Evolutionary conservation across 2,888 invertebrate genomes (phyloP), one percentile per base, ranked within the genome.

Genomic region (Cryptus armator): DNA sequence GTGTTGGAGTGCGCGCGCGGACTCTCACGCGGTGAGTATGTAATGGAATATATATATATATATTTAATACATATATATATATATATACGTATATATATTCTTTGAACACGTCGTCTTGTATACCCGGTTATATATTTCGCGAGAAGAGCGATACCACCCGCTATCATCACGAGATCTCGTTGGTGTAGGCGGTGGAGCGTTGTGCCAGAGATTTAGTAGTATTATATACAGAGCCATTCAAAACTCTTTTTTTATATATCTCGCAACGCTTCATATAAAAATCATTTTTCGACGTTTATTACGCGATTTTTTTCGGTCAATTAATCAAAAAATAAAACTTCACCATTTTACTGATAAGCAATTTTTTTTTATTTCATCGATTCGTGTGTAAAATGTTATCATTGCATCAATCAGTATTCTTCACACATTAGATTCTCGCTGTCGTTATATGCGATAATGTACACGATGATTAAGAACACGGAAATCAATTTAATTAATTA

Each of bases 161-260:
- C 71, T 51, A 68, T 43, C 72, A 70, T 24, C 64, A 10, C 68
- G 67, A 74, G 72, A 29, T 71, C 51, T 37, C 72, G 16, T 29
- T 51, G 16, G 56, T 67, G 44, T 77, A 44, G 29, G 70, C 29
- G 56, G 24, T 43, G 10, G 32, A 53, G 67, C 75, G 70, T 76
- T 67, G 29, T 48, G 32, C 32, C 62, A 37, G 51, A 12, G 68
- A 64, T 76, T 64, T 12, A 29, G 29, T 76, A 43, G 29, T 76
- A 43, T 70, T 51, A 53, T 16, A 43, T 76, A 76, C 51, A 70
- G 62, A 51, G 43, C n/a, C 48, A 10, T 81, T 70, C 81, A 81
- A 5, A 76, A 53, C 59, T 16, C 3, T 16, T 3, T 48, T 64
- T 62, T 14, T 14, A 9, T 32, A 29, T 24, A 46, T 19, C 6